Conservation (phyloP, 2,888 invertebrate species). For the Lasioglossum marginatum region DNA sequence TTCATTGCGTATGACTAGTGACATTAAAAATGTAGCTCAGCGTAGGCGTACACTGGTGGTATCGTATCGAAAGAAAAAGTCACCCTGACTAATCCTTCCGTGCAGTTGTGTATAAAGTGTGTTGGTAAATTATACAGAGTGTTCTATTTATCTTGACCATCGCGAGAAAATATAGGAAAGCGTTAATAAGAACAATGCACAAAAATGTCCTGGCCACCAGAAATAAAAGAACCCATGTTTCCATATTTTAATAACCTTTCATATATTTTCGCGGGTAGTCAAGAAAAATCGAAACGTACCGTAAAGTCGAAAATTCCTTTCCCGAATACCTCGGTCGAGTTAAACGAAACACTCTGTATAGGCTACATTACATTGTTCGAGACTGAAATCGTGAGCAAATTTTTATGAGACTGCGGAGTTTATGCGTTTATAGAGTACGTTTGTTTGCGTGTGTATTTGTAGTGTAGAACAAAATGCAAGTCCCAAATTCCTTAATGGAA, state of each 20-base stretch:
- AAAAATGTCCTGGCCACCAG: not conserved
- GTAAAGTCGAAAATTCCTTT: not conserved
- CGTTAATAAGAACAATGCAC: not conserved
- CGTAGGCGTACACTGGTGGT: not conserved
- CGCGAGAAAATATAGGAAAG: not conserved
- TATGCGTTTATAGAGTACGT: not conserved
- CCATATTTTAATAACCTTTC: not conserved
- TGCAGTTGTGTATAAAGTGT: not conserved
- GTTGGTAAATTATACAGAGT: not conserved
- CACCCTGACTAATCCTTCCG: conserved; percentile 6
- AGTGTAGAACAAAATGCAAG: not conserved
- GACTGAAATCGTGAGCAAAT: not conserved
- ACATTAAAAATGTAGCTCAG: conserved; percentile 13
- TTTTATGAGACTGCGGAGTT: not conserved
- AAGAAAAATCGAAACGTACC: not conserved
- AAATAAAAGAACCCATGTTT: not conserved
- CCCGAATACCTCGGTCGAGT: not conserved
- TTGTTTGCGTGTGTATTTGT: not conserved
- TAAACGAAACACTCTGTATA: not conserved
- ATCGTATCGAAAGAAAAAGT: not conserved
- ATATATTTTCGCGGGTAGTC: not conserved
- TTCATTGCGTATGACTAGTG: conserved; percentile 4
- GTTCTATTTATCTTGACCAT: not conserved
- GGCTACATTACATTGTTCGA: conserved; percentile 7
- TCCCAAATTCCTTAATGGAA: not conserved